Evolutionary conservation across 1,140 invertebrate species (phyloP).

Genomic region (Macrocentrus cingulum): DNA sequence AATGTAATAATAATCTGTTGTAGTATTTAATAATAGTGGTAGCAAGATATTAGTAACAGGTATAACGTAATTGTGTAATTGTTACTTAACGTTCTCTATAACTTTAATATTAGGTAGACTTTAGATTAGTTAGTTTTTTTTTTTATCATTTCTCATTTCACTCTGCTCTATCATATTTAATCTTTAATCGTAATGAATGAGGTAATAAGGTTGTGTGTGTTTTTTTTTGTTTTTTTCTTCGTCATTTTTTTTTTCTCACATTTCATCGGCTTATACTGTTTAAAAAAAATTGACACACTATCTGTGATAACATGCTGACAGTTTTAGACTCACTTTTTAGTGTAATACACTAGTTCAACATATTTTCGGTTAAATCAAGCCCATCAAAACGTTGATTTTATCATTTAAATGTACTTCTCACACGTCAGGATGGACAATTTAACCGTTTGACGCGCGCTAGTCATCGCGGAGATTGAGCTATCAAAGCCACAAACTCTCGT

Average conservation of each 20-base stretch:
- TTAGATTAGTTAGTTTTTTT: constrained; percentile 44
- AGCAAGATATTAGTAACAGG: constrained; percentile 36
- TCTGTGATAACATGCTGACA: neutral
- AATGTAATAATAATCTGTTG: constrained; percentile 33
- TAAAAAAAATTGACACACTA: too few species aligned
- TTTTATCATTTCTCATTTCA: constrained; percentile 39
- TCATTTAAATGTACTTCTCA: too few species aligned
- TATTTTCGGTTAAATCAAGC: too few species aligned
- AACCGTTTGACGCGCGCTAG: too few species aligned
- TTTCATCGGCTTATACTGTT: constrained; percentile 38
- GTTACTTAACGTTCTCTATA: constrained; percentile 51
- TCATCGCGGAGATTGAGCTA: too few species aligned
- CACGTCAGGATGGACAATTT: too few species aligned
- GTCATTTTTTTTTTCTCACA: constrained; percentile 23
- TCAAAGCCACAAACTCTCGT: constrained; percentile 4
- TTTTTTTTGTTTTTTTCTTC: constrained; percentile 28
- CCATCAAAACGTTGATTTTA: too few species aligned
- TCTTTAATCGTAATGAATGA: constrained; percentile 58
- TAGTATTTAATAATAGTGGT: constrained; percentile 32
- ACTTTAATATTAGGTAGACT: constrained; percentile 56
- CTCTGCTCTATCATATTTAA: constrained; percentile 46
- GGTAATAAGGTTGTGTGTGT: constrained; percentile 58
- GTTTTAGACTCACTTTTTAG: too few species aligned
- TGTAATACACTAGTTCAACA: too few species aligned
- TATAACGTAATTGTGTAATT: constrained; percentile 53